A percentile compares a stretch with the other conserved stretches of the same genome.
Conservation (phyloP, 2,113 vertebrate species). For the Lethenteron camtschaticum region DNA sequence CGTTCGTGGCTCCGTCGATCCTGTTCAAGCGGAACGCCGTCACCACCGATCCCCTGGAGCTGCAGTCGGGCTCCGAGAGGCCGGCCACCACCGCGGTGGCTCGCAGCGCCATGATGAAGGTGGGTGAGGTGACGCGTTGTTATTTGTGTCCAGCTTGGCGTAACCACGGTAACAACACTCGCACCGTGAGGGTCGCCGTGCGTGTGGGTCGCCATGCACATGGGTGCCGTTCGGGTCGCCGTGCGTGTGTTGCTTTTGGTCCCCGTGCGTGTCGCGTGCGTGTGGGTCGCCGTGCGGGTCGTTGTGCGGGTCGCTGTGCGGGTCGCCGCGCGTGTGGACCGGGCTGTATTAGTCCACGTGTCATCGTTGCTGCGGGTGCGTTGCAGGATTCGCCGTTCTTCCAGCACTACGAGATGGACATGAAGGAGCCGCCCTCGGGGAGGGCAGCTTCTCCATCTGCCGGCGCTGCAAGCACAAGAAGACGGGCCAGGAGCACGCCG, state of each 20-base stretch:
- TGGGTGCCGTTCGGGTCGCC: not conserved
- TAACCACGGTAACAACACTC: too few species aligned
- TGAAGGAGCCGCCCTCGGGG: conserved; percentile 45
- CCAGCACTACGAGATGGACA: conserved; percentile 52
- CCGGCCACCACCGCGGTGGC: conserved; percentile 44
- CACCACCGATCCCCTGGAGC: conserved; percentile 42
- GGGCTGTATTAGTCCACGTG: too few species aligned
- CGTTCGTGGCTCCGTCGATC: conserved; percentile 64
- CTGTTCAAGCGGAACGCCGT: conserved; percentile 58
- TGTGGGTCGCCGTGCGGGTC: not conserved
- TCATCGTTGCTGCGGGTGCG: too few species aligned
- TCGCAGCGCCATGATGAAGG: conserved; percentile 59
- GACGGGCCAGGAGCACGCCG: conserved; percentile 38
- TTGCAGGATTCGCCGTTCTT: conserved; percentile 62
- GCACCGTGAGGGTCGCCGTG: too few species aligned
- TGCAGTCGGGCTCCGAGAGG: conserved; percentile 26
- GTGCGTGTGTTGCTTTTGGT: not conserved
- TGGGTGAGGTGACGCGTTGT: conserved; percentile 12
- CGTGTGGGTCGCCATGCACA: not conserved
- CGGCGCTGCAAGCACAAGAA: conserved; percentile 50
- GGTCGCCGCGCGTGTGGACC: conserved; percentile 7
- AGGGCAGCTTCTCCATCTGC: conserved; percentile 67
- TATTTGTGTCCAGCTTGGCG: too few species aligned
- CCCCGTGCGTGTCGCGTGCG: not conserved
- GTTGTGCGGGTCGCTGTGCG: not conserved